Conservation (phyloP, 2,888 invertebrate species). For the Fragum fragum region DNA sequence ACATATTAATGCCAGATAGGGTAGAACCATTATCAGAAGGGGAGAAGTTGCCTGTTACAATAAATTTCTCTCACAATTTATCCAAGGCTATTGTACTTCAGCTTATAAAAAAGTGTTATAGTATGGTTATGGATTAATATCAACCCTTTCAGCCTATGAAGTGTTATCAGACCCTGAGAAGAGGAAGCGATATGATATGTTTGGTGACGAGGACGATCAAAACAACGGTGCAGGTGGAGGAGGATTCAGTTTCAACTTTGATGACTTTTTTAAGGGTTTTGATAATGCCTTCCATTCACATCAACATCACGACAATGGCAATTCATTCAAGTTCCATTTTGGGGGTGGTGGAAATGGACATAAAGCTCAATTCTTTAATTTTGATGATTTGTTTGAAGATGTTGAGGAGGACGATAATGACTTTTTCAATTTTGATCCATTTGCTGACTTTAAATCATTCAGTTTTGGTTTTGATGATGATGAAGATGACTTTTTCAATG, state of each 20-base stretch:
- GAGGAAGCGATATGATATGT: slow-evolving; percentile 87
- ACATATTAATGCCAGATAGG: no score
- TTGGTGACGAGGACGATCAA: slow-evolving; percentile 84
- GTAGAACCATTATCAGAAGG: not conserved
- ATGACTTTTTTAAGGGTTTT: slow-evolving; percentile 87
- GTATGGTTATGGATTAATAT: slow-evolving; percentile 8
- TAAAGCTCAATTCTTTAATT: slow-evolving; percentile 80
- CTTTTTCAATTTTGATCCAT: slow-evolving; percentile 83
- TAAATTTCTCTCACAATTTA: slow-evolving; percentile 4
- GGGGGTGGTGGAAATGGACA: slow-evolving; percentile 67
- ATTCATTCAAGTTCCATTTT: slow-evolving; percentile 67
- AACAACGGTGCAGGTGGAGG: slow-evolving; percentile 73
- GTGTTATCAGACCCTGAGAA: slow-evolving; percentile 87
- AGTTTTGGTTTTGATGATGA: slow-evolving; percentile 72
- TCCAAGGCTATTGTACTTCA: not conserved
- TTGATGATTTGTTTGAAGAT: slow-evolving; percentile 85
- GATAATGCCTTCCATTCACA: slow-evolving; percentile 79
- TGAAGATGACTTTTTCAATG: slow-evolving; percentile 66
- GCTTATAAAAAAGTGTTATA: not conserved
- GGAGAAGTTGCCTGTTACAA: not conserved
- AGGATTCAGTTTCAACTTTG: slow-evolving; percentile 83
- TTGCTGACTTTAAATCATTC: slow-evolving; percentile 83
- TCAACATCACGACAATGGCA: slow-evolving; percentile 60
- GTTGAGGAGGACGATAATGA: slow-evolving; percentile 79
- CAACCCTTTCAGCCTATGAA: slow-evolving; percentile 87